Evolutionary conservation across 2,797 vertebrate species (phyloP), one percentile per base, ranked within the genome.

Genomic region (Sternotherus odoratus): DNA sequence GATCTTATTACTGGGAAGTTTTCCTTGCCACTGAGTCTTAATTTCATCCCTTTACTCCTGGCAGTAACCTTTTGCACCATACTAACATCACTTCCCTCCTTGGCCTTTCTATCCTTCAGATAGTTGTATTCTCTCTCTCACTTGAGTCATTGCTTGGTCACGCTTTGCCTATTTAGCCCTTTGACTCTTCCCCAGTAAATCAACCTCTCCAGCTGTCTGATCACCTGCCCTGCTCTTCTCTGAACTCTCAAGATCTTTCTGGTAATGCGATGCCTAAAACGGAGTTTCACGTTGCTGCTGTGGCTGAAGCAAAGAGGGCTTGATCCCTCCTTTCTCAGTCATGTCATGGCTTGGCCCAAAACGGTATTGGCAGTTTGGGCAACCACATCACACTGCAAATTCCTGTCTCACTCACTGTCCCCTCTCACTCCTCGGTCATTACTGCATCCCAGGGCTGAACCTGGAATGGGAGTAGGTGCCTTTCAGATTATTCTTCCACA

Each of bases 401-500:
- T 79, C 60, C 24, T n/a, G 8, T 17, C 48, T 69, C 9, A 7
- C 17, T 51, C 36, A 75, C 79, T 49, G 5, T 28, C 50, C 48
- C 48, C 17, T 19, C 23, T 57, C 23, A 12, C 28, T 19, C 21
- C 56, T 85, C 50, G 51, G 48, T 16, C 78, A 13, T 49, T 75
- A 28, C 9, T 75, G 39, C 12, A 3, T 28, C 43, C 13, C 72
- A 17, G 12, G 72, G 13, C 23, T 39, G 21, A 36, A 3, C 12
- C 36, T 43, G 63, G 50, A 51, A 21, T 6, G 15, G 30, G 83
- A 23, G 79, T 91, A 94, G 83, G 90, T 83, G 46, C 39, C 28
- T 87, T 60, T 86, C 82, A 48, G 74, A 95, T 95, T 95, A 95
- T 95, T 96, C 92, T 60, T 86, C 16, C 0, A 82, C 92, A 95